Percentiles rank a stretch among this genome's conserved stretches.
Conservation (phyloP, 2,888 invertebrate genomes). For the Caenorhabditis becei region DNA sequence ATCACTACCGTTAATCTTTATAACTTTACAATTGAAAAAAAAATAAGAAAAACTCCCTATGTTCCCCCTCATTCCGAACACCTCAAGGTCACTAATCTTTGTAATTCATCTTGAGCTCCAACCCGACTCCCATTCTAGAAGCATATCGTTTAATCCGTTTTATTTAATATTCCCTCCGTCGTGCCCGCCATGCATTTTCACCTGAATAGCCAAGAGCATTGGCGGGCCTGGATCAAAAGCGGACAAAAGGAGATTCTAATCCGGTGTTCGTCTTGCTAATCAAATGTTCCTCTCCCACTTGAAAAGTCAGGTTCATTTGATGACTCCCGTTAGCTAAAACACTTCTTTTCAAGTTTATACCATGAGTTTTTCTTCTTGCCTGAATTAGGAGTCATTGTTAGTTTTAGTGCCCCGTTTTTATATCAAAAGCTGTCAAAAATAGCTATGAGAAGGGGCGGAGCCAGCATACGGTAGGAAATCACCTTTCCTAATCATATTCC, state of each 20-base stretch:
- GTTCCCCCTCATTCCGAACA: too few relatives aligned
- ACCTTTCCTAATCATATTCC: background rate
- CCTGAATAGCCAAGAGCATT: slow-evolving; percentile 22
- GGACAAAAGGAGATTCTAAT: slow-evolving; percentile 42
- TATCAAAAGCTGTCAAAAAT: too few relatives aligned
- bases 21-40: too few relatives aligned
- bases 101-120: background rate
- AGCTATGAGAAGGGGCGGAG: background rate
- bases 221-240: slow-evolving; percentile 10
- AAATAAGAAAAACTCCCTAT: too few relatives aligned
- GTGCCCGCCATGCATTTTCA: slow-evolving; percentile 12
- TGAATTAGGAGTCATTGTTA: too few relatives aligned
- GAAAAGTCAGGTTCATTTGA: background rate
- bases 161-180: slow-evolving; percentile 8
- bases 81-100: background rate
- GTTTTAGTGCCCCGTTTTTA: too few relatives aligned
- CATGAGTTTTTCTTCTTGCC: too few relatives aligned
- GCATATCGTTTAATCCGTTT: slow-evolving; percentile 35
- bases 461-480: background rate
- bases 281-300: background rate
- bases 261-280: slow-evolving; percentile 19
- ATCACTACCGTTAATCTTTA: too few relatives aligned
- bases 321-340: too few relatives aligned
- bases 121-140: background rate
- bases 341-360: too few relatives aligned